These are phyloP conservation scores for Hydrotaea cyrtoneurina DNA, from an alignment of 2,888 invertebrate genomes.

Conservation along the genomic window DNA sequence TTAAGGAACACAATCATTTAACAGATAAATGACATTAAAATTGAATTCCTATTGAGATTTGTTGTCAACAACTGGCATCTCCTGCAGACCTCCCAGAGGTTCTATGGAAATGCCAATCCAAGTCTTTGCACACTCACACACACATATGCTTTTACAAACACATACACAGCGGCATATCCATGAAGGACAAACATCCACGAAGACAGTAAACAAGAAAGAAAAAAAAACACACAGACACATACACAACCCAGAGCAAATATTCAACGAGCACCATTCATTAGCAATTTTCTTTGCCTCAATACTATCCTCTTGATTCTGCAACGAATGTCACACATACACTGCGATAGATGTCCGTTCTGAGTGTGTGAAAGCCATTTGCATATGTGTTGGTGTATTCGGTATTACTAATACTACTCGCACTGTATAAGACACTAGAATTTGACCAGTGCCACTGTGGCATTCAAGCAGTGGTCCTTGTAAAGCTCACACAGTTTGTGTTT, in stretches of 20 bases:
- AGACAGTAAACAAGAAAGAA: slow-evolving; percentile 25
- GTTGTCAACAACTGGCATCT: slow-evolving; percentile 6
- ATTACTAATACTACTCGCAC: neutral
- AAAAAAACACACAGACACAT: no score
- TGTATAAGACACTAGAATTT: neutral
- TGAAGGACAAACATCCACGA: slow-evolving; percentile 30
- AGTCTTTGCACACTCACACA: neutral
- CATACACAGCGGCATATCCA: neutral
- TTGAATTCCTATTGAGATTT: slow-evolving; percentile 48
- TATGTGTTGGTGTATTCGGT: slow-evolving; percentile 13
- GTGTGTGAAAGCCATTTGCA: slow-evolving; percentile 36
- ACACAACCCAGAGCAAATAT: slow-evolving; percentile 36
- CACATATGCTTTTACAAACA: neutral
- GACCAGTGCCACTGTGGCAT: slow-evolving; percentile 4
- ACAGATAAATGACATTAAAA: slow-evolving; percentile 63
- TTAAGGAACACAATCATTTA: slow-evolving; percentile 33
- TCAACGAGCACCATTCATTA: slow-evolving; percentile 60
- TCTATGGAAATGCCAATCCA: neutral
- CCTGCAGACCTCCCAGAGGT: neutral
- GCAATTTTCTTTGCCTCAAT: slow-evolving; percentile 56
- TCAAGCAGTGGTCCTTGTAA: neutral
- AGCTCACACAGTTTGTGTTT: neutral
- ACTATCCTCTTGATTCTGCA: slow-evolving; percentile 14
- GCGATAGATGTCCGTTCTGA: slow-evolving; percentile 34
- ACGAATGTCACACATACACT: slow-evolving; percentile 42